A percentile compares a stretch with the other conserved stretches of the same genome.
phyloP scores from a whole-genome alignment of 2,113 vertebrate genomes.

The Daphoenositta chrysoptera region DNA sequence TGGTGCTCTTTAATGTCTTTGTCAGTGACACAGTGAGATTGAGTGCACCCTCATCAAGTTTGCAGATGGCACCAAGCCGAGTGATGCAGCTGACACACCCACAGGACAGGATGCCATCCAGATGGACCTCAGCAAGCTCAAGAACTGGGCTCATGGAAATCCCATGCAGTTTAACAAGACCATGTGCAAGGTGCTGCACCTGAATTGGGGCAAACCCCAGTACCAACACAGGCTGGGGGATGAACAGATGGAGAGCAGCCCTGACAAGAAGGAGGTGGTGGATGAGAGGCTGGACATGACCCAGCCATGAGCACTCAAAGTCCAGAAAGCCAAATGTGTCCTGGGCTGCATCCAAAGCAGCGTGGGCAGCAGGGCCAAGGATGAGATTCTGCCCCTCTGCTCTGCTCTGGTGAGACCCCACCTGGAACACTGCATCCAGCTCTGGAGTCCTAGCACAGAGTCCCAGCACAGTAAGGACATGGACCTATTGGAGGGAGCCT shows the following conservation, averaged over 20 bases:
- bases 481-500: accelerated
- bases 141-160: background rate
- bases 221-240: background rate
- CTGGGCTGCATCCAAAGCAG: background rate
- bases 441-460: background rate
- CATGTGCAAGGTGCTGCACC: background rate
- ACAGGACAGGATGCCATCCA: background rate
- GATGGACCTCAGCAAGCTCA: too few relatives aligned
- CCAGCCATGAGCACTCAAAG: background rate
- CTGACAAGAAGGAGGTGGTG: accelerated
- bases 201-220: accelerated
- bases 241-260: background rate
- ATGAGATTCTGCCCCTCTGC: background rate
- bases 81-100: background rate
- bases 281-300: background rate
- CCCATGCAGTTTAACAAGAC: background rate
- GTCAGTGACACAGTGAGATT: background rate
- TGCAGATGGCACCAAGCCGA: too few relatives aligned
- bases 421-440: background rate
- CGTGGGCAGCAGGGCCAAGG: accelerated
- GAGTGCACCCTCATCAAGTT: background rate
- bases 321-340: background rate
- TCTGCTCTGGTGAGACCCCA: background rate
- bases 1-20: background rate
- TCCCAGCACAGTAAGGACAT: too few relatives aligned